A percentile compares a stretch with the other conserved stretches of the same genome.
phyloP scores from a whole-genome alignment of 1,140 invertebrate genomes.

The Prorops nasuta region DNA sequence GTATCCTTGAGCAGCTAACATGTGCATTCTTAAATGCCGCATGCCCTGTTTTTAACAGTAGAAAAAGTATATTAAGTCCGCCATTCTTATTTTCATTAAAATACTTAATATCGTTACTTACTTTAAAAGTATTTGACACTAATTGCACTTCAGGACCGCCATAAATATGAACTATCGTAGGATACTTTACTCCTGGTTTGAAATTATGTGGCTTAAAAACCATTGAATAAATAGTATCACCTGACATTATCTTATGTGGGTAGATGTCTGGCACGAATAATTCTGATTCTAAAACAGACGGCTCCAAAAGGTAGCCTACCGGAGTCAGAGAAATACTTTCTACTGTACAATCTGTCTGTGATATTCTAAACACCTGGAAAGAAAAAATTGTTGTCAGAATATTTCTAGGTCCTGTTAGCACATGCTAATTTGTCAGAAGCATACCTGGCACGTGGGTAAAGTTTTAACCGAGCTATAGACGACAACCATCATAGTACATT shows the following conservation, averaged over 20 bases:
- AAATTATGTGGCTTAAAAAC: slow-evolving; percentile 86
- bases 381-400: slow-evolving; percentile 3
- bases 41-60: slow-evolving; percentile 64
- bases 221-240: slow-evolving; percentile 84
- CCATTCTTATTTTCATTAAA: background rate
- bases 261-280: slow-evolving; percentile 74
- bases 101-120: slow-evolving; percentile 51
- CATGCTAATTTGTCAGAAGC: too few relatives aligned
- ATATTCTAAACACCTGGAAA: slow-evolving; percentile 68
- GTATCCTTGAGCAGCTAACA: slow-evolving; percentile 94
- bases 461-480: slow-evolving; percentile 86
- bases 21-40: slow-evolving; percentile 89
- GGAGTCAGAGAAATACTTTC: slow-evolving; percentile 66
- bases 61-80: background rate
- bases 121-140: slow-evolving; percentile 94
- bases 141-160: slow-evolving; percentile 97
- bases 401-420: too few relatives aligned
- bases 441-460: slow-evolving; percentile 72
- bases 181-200: slow-evolving; percentile 77
- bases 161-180: slow-evolving; percentile 95
- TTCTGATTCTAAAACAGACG: slow-evolving; percentile 60
- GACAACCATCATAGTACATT: slow-evolving; percentile 81
- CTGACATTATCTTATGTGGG: slow-evolving; percentile 68
- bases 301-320: slow-evolving; percentile 70
- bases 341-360: slow-evolving; percentile 63